These are phyloP conservation scores for Dendroctonus ponderosae DNA, from an alignment of 1,140 invertebrate species.

Conservation along the genomic window DNA sequence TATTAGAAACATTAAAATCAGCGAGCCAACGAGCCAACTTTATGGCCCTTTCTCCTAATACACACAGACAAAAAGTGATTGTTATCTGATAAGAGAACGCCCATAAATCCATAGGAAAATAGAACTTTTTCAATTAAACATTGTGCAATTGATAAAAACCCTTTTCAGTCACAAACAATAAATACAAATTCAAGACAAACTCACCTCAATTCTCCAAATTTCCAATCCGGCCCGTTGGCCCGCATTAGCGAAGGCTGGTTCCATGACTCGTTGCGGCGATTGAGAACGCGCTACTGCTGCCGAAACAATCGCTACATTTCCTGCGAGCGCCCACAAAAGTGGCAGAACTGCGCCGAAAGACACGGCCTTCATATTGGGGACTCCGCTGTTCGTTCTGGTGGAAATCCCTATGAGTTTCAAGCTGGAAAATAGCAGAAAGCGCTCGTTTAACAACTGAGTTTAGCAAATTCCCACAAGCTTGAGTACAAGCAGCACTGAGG, in stretches of 20 bases:
- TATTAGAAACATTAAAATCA: too few species aligned
- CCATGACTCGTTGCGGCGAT: slow-evolving; percentile 46
- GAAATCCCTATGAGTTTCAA: background rate
- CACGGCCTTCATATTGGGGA: background rate
- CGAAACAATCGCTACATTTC: background rate
- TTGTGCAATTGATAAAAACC: too few species aligned
- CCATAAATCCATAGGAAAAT: too few species aligned
- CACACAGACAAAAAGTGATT: too few species aligned
- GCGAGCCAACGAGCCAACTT: too few species aligned
- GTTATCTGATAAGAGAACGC: too few species aligned
- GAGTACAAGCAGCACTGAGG: background rate
- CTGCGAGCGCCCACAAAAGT: background rate
- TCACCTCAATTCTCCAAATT: slow-evolving; percentile 69
- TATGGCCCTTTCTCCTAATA: too few species aligned
- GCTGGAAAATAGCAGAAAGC: background rate
- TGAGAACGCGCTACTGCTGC: slow-evolving; percentile 5
- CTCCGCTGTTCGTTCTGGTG: background rate
- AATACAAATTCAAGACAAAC: background rate
- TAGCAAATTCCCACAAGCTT: background rate
- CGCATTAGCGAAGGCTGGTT: slow-evolving; percentile 63
- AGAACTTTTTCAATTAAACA: too few species aligned
- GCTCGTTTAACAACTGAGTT: background rate
- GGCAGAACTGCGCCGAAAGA: background rate
- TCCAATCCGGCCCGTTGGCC: slow-evolving; percentile 62
- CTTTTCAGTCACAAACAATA: too few species aligned